Conservation (phyloP, 2,888 invertebrate species). For the Melanostoma mellinum region DNA sequence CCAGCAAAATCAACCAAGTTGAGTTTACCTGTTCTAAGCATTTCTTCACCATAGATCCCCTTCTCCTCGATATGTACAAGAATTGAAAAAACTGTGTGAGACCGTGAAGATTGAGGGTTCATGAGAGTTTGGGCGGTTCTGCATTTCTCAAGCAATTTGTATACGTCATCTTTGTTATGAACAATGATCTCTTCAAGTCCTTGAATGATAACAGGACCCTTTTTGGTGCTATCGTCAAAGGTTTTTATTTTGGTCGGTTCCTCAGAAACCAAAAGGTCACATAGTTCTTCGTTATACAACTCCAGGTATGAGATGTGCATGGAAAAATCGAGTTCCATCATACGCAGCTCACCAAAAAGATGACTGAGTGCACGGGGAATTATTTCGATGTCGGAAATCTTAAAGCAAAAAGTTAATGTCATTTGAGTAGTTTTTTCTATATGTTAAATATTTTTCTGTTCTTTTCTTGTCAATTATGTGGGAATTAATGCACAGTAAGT, state of each 20-base stretch:
- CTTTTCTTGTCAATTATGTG: no score
- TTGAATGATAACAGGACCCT: conserved; percentile 95
- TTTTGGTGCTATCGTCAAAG: conserved; percentile 89
- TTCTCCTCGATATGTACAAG: conserved; percentile 96
- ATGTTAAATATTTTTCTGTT: no score
- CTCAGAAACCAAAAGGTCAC: conserved; percentile 92
- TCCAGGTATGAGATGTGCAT: conserved; percentile 97
- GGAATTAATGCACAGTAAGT: no score
- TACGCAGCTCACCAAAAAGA: conserved; percentile 92
- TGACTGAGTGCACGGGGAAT: conserved; percentile 96
- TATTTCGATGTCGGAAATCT: conserved; percentile 95
- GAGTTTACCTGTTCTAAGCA: conserved; percentile 97
- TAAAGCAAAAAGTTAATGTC: conserved; percentile 63
- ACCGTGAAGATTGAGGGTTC: conserved; percentile 97
- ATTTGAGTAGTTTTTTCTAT: no score
- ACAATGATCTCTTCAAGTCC: conserved; percentile 96
- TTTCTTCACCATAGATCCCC: conserved; percentile 93
- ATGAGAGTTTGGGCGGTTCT: conserved; percentile 96
- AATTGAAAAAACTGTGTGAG: conserved; percentile 97
- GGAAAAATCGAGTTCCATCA: conserved; percentile 91
- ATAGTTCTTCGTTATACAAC: conserved; percentile 97
- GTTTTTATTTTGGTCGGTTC: conserved; percentile 89
- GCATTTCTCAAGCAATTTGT: conserved; percentile 92
- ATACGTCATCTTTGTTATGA: conserved; percentile 93
- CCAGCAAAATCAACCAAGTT: conserved; percentile 98